Evolutionary conservation across 2,797 vertebrate species (phyloP).

Genomic region (Cynodonichthys magdalenae): DNA sequence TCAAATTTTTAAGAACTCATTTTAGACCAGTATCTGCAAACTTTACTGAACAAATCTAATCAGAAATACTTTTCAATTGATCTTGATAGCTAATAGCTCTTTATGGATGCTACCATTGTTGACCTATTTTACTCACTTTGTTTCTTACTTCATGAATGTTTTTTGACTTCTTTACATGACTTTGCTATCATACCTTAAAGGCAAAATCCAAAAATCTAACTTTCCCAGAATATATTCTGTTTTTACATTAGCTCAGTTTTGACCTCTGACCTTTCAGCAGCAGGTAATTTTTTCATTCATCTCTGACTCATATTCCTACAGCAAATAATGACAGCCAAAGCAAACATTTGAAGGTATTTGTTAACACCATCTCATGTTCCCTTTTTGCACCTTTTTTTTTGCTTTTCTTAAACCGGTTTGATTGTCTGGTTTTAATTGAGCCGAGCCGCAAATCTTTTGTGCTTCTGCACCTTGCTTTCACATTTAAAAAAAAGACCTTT

Average conservation of each 20-base stretch:
- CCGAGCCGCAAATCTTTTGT: not conserved
- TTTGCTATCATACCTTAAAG: too few species aligned
- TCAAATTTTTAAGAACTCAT: too few species aligned
- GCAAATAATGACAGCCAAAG: constrained; percentile 9
- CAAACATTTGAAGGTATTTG: constrained; percentile 1
- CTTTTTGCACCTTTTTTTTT: constrained; percentile 1
- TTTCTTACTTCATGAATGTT: too few species aligned
- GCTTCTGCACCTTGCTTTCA: not conserved
- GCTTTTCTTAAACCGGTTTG: not conserved
- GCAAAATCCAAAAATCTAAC: too few species aligned
- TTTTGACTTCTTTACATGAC: too few species aligned
- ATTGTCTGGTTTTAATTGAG: constrained; percentile 1
- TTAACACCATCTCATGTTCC: not conserved
- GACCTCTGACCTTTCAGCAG: constrained; percentile 16
- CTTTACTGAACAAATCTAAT: too few species aligned
- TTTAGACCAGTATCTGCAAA: too few species aligned
- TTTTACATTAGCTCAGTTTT: not conserved
- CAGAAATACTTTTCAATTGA: too few species aligned
- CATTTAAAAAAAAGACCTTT: not conserved
- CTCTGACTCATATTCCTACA: not conserved
- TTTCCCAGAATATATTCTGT: too few species aligned
- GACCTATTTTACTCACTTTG: too few species aligned
- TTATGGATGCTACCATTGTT: too few species aligned
- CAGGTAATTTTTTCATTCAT: constrained; percentile 12
- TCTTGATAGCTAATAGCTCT: too few species aligned